Evolutionary conservation across 1,140 invertebrate species (phyloP), one percentile per base, ranked within the genome.

Genomic region (Polypedilum vanderplanki): DNA sequence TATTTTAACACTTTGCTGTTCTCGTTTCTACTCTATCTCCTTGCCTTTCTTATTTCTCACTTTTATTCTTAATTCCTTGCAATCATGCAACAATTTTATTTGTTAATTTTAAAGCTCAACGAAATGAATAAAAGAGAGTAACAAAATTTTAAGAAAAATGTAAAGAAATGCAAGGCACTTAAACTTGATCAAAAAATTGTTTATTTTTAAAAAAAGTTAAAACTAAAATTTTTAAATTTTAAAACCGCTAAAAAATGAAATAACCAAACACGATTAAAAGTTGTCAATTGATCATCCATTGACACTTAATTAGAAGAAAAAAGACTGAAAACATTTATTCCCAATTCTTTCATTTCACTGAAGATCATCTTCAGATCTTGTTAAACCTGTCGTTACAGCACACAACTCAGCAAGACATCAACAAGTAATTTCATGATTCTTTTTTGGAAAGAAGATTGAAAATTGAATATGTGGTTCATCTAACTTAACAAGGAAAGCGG

Each of bases 321-420:
- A 33, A 33, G 24, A 5, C 5, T 33, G 24, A 33, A 33, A 33
- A 33, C 5, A 33, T 33, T 33, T 33, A 33, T 33, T 33, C 24
- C 5, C 24, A 33, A 33, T 33, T 33, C 24, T 33, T 33, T 33
- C 24, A 33, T 33, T 33, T 33, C 24, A 33, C 24, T 33, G 24
- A 33, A 33, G 46, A 57, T 57, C 46, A 57, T 57, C 46, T n/a
- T 33, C 24, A 57, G 46, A 57, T 57, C 46, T 70, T 70, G 65
- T 70, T 70, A 70, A 70, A 18, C 4, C 65, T 70, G 65, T 70
- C 65, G 65, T 20, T 57, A 57, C 46, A 57, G 9, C 46, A 57
- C 12, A 70, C 20, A 70, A 70, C 65, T 70, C 65, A 70, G 65
- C 65, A 70, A 18, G 65, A 70, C 18, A 70, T 70, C 65, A 22